Percentiles rank a stretch among this genome's conserved stretches.
Evolutionary conservation across 1,140 invertebrate species (phyloP).

Genomic region (Marisa cornuarietis): DNA sequence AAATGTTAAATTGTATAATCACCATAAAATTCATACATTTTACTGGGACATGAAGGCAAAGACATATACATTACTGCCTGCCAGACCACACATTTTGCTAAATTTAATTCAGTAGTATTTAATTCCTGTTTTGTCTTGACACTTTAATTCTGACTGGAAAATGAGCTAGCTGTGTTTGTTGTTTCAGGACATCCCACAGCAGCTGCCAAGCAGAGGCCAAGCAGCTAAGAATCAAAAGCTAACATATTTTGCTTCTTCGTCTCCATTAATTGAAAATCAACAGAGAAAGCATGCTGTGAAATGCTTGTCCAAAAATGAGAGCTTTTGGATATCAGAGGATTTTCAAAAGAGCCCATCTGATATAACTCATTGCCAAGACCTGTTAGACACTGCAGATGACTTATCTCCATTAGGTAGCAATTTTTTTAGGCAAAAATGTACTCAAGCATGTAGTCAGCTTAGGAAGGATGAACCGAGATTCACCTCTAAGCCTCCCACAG

Average conservation of each 20-base stretch:
- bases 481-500: background rate
- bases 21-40: too few species aligned
- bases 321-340: constrained; percentile 13
- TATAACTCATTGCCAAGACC: background rate
- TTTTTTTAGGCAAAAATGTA: background rate
- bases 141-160: background rate
- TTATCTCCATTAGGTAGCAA: background rate
- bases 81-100: too few species aligned
- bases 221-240: too few species aligned
- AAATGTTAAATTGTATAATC: too few species aligned
- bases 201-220: background rate
- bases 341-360: constrained; percentile 11
- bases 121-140: background rate
- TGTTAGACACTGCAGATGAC: background rate
- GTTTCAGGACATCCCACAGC: too few species aligned
- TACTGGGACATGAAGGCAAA: too few species aligned
- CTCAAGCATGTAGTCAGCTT: background rate
- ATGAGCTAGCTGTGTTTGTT: background rate
- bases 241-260: background rate
- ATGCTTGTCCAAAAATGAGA: background rate
- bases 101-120: background rate
- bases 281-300: background rate
- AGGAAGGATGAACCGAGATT: background rate
- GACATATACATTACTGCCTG: too few species aligned
- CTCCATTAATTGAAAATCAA: background rate